Evolutionary conservation across 1,140 invertebrate species (phyloP), one percentile per base, ranked within the genome.

Genomic region (Nasonia giraulti): DNA sequence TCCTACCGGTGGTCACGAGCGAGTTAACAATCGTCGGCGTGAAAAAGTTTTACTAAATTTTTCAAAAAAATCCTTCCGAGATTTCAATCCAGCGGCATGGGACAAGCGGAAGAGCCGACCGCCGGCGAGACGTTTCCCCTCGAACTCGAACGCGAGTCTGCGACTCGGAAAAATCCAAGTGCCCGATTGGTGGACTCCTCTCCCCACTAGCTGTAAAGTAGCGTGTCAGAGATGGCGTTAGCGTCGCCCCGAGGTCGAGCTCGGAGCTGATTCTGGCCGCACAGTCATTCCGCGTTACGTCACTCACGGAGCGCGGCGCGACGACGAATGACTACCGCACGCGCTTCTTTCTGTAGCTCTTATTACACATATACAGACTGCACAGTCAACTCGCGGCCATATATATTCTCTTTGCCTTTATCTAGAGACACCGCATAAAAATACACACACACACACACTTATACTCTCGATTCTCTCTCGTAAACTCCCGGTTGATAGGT

Each of bases 271-370:
- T 33, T 14, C 62, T 17, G 5, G 71, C 47, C 17, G 68, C 50
- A 62, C 40, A 31, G 83, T 84, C 83, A 84, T 84, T 84, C 78
- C 83, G 83, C 83, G 83, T 84, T 84, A 84, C 83, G 83, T 84
- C 83, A 84, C 83, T 84, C 77, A 84, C 83, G 83, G 31, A 75
- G 37, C 83, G 69, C 55, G 80, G 69, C 78, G 83, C 83, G 71
- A 71, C 76, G 82, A 84, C 78, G 83, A 84, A 84, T 76, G 71
- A 84, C 37, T 75, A 31, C 40, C 40, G 75, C 44, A 80, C 69
- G 37, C 69, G 37, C 69, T 74, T 74, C 55, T 74, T 44, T 71
- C 27, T 71, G 17, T 31, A 62, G 55, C 55, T n/a, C 14, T 62
- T 17, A 17, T 62, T 17, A 17, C 55, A 62, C 17, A n/a, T n/a